Percentiles rank a stretch among this genome's conserved stretches.
Evolutionary conservation across 2,888 invertebrate species (phyloP).

Genomic region (Cataglyphis albicans): DNA sequence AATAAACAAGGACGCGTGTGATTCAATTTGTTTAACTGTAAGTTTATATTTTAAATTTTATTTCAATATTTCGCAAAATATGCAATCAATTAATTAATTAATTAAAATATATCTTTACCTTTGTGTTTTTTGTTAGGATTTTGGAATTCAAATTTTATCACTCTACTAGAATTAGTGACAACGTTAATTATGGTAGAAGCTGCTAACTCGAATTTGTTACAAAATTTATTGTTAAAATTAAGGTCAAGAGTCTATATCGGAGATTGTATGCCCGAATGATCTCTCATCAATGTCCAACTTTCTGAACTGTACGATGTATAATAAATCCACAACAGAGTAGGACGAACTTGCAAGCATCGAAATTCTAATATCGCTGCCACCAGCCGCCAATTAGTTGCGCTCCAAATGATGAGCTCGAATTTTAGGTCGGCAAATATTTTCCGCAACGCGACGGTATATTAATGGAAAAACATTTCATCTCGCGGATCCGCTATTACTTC

Average conservation of each 20-base stretch:
- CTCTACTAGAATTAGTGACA: constrained; percentile 6
- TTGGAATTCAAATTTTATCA: background rate
- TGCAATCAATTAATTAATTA: background rate
- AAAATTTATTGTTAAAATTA: constrained; percentile 36
- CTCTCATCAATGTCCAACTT: constrained; percentile 8
- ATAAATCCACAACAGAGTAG: background rate
- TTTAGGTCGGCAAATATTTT: constrained; percentile 50
- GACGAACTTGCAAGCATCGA: constrained; percentile 35
- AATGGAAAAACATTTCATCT: constrained; percentile 29
- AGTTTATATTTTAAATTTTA: background rate
- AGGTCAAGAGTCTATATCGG: background rate
- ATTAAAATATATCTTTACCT: background rate
- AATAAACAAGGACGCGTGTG: background rate
- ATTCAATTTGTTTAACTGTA: background rate
- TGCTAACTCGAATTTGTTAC: background rate
- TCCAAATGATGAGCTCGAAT: constrained; percentile 58
- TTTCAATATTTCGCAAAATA: background rate
- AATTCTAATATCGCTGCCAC: constrained; percentile 58
- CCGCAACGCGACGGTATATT: background rate
- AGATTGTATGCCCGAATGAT: background rate
- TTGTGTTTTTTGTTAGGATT: background rate
- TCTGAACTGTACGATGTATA: background rate
- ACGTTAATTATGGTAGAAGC: background rate
- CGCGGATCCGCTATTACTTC: constrained; percentile 32
- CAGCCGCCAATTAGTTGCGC: constrained; percentile 61